These are phyloP conservation scores for pig (Sus scrofa) DNA, from an alignment of 2,113 vertebrate species.

Conservation along the genomic window T2T-Sscrofa CM000819.6:125703501-125704000, in stretches of 20 bases:
- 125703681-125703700: not conserved
- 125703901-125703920: conserved; percentile 53
- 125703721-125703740: not conserved
- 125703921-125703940: conserved; percentile 56
- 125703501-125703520: not conserved
- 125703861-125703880: conserved; percentile 36
- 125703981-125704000: conserved; percentile 60
- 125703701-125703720: conserved; percentile 53
- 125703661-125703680: not conserved
- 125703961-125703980: conserved; percentile 36
- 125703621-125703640: not conserved
- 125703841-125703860: conserved; percentile 32
- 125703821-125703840: conserved; percentile 21
- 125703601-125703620: not conserved
- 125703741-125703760: conserved; percentile 32
- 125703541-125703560: not conserved
- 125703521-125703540: conserved; percentile 1
- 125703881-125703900: conserved; percentile 28
- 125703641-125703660: not conserved
- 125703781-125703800: conserved; percentile 47
- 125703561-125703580: not conserved
- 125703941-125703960: conserved; percentile 39
- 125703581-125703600: not conserved
- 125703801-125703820: conserved; percentile 41
- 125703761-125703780: conserved; percentile 9